phyloP scores from a whole-genome alignment of 2,888 invertebrate species.

The Orthonevra nobilis region DNA sequence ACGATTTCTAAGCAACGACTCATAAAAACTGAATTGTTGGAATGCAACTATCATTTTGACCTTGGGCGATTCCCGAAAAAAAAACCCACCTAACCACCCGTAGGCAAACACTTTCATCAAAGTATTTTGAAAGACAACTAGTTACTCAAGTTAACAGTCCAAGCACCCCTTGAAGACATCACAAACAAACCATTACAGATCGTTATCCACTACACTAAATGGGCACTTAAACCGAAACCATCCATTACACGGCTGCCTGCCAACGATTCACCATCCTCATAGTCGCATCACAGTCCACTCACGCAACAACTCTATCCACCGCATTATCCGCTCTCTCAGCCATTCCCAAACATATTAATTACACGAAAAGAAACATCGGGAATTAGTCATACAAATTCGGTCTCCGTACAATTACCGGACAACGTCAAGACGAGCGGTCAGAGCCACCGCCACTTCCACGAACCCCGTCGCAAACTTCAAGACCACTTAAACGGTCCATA shows the following conservation, averaged over 20 bases:
- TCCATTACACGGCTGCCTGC: conserved; percentile 18
- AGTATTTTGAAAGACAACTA: no score
- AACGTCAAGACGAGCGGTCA: conserved; percentile 2
- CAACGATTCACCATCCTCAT: not conserved
- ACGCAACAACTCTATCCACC: conserved; percentile 45
- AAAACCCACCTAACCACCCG: no score
- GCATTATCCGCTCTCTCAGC: conserved; percentile 14
- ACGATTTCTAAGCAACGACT: no score
- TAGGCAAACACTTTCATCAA: no score
- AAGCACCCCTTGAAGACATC: conserved; percentile 1
- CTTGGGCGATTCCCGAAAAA: no score
- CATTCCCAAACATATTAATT: conserved; percentile 38
- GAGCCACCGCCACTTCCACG: conserved; percentile 18
- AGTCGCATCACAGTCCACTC: not conserved
- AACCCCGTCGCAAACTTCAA: conserved; percentile 23
- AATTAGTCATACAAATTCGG: conserved; percentile 67
- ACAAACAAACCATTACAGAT: conserved; percentile 15
- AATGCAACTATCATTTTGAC: no score
- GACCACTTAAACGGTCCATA: conserved; percentile 18
- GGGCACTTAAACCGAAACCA: conserved; percentile 11
- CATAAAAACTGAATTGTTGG: no score
- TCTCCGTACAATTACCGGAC: conserved; percentile 33
- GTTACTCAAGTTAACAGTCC: no score
- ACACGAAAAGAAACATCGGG: conserved; percentile 20
- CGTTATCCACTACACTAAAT: conserved; percentile 38